Conservation (phyloP, 37 sponge, comb jelly and placozoan species). For the Diacarnus erythraeanus region DNA sequence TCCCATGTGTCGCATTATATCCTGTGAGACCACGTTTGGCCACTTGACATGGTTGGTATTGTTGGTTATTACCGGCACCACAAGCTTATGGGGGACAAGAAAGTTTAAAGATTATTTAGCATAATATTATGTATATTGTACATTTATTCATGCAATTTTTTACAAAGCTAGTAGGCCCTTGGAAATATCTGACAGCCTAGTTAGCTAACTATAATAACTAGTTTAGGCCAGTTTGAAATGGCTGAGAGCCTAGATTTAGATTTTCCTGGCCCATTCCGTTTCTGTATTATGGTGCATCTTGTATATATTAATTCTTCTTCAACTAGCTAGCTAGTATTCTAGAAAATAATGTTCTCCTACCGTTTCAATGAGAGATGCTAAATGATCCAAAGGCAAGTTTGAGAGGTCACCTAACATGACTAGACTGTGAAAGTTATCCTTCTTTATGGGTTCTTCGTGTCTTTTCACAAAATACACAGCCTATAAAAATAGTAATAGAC, state of each 20-base stretch:
- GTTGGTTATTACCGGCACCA: slow-evolving; percentile 90
- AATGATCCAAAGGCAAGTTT: slow-evolving; percentile 90
- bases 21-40: slow-evolving; percentile 92
- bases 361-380: slow-evolving; percentile 86
- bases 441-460: slow-evolving; percentile 62
- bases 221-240: too few species aligned
- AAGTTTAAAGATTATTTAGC: not conserved
- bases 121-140: not conserved
- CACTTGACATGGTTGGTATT: slow-evolving; percentile 78
- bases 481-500: not conserved
- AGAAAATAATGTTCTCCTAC: slow-evolving; percentile 69
- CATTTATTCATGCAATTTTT: too few species aligned
- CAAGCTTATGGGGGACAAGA: slow-evolving; percentile 65
- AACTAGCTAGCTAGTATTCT: not conserved
- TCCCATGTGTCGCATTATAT: slow-evolving; percentile 85
- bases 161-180: too few species aligned
- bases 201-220: too few species aligned
- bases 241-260: too few species aligned
- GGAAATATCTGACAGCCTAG: too few species aligned
- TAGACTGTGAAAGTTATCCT: slow-evolving; percentile 64
- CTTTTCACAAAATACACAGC: slow-evolving; percentile 94
- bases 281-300: too few species aligned
- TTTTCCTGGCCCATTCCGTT: too few species aligned
- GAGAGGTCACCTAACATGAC: slow-evolving; percentile 95
- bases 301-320: too few species aligned